Evolutionary conservation across 2,797 vertebrate species (phyloP).

Genomic region (Mus minutoides): DNA sequence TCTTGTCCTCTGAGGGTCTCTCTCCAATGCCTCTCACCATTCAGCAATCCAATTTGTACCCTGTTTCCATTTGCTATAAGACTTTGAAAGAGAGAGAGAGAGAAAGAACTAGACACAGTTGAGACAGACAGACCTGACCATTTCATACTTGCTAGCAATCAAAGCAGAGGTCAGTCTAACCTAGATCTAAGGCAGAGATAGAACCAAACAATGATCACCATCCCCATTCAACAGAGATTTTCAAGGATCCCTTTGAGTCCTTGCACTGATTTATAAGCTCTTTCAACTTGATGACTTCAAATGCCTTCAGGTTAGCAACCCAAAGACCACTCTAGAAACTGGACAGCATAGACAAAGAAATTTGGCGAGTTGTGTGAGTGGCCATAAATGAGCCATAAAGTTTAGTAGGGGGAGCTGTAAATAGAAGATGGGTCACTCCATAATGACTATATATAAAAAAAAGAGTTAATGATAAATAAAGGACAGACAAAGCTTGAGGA

Average conservation of each 20-base stretch:
- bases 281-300: not conserved
- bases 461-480: conserved; percentile 55
- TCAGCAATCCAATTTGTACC: not conserved
- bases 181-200: not conserved
- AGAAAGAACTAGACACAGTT: not conserved
- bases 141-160: not conserved
- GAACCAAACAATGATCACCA: not conserved
- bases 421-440: conserved; percentile 27
- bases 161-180: not conserved
- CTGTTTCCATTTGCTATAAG: not conserved
- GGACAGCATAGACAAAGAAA: conserved; percentile 18
- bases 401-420: conserved; percentile 53
- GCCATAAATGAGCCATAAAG: conserved; percentile 63
- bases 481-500: not conserved
- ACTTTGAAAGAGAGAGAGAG: not conserved
- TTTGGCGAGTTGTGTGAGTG: conserved; percentile 45
- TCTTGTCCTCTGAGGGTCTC: too few relatives aligned
- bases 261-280: conserved; percentile 12
- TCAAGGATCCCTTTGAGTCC: not conserved
- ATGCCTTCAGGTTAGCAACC: not conserved
- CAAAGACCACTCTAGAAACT: conserved; percentile 15
- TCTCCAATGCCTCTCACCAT: not conserved
- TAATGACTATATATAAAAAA: conserved; percentile 68
- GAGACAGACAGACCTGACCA: not conserved
- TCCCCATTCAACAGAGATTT: not conserved